Base-by-base conservation (phyloP, 2,888 invertebrate genomes). In the Pammene fasciana region DNA sequence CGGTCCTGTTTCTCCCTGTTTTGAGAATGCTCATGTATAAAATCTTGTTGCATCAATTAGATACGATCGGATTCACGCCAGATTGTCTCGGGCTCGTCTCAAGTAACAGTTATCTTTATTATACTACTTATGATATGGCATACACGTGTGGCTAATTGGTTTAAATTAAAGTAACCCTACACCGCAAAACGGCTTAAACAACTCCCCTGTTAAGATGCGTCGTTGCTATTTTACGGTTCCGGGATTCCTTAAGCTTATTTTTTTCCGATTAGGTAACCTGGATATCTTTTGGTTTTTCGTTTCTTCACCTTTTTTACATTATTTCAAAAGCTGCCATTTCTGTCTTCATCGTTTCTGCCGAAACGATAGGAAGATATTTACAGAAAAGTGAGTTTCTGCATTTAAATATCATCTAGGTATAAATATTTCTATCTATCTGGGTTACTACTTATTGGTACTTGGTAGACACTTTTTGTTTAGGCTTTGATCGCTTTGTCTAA, bases 151-250 rank as follows among this genome's bases (percentile, higher is more conserved):
- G 6, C 50, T 54, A 70, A 70, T 70, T 70, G 70, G 65, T 65
- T 70, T 70, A 70, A n/a, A n/a, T 70, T 70, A 65, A 56, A 41
- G 45, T 54, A 70, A 65, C 34, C 45, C 8, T 54, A 68, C 59
- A 65, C 65, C 59, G 52, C 46, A 54, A 65, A 60, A 59, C 46
- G 65, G 59, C 52, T 70, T 65, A 68, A 5, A 50, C 18, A 61
- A 64, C 45, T 43, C 43, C 54, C 10, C 45, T 18, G 54, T 52
- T 52, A 41, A 52, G 26, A 46, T 59, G 43, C 43, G 26, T 38
- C n/a, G 45, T 18, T 52, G 54, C 26, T 34, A 16, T 55, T 16
- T 36, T 52, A 43, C 54, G 18, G 50, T 5, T 18, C n/a, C n/a
- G 41, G n/a, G 41, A 26, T 38, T 38, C 18, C 52, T 61, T 36